Percentiles rank a stretch among this genome's conserved stretches.
Conservation (phyloP, 2,113 vertebrate genomes). For the Sinocyclocheilus grahami region DNA sequence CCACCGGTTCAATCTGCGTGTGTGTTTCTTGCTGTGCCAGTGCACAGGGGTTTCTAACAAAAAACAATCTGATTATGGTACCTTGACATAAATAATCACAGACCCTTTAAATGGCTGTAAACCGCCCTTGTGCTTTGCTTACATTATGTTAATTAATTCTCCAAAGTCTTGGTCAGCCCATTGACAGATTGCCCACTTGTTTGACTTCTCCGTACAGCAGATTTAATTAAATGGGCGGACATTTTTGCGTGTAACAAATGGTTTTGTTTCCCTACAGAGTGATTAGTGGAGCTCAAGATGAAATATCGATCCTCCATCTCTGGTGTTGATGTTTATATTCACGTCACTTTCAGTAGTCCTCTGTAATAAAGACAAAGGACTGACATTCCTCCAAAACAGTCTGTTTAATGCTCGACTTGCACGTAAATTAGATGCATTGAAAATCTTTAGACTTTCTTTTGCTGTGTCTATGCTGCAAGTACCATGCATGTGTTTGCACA, state of each 20-base stretch:
- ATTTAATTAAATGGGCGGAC: constrained; percentile 83
- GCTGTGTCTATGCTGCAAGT: background rate
- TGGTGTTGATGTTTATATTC: constrained; percentile 60
- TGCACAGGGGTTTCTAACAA: constrained; percentile 58
- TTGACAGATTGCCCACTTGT: constrained; percentile 69
- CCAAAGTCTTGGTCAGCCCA: constrained; percentile 62
- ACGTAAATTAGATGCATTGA: background rate
- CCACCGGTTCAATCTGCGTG: constrained; percentile 32
- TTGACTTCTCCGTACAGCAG: constrained; percentile 59
- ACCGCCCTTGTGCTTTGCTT: constrained; percentile 69
- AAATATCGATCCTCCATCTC: constrained; percentile 73
- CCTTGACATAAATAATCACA: constrained; percentile 58
- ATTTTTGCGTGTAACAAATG: constrained; percentile 72
- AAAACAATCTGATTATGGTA: constrained; percentile 57
- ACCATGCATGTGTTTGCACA: background rate
- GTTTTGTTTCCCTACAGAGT: constrained; percentile 63
- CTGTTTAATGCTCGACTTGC: background rate
- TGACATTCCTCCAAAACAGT: background rate
- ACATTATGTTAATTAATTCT: constrained; percentile 78
- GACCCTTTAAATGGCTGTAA: constrained; percentile 65
- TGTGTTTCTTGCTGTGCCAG: constrained; percentile 29
- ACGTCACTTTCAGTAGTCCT: constrained; percentile 58
- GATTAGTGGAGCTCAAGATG: constrained; percentile 75
- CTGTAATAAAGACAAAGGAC: constrained; percentile 19
- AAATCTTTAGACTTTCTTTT: background rate